Base-by-base conservation (phyloP, 2,113 vertebrate species). In the Riparia riparia region DNA sequence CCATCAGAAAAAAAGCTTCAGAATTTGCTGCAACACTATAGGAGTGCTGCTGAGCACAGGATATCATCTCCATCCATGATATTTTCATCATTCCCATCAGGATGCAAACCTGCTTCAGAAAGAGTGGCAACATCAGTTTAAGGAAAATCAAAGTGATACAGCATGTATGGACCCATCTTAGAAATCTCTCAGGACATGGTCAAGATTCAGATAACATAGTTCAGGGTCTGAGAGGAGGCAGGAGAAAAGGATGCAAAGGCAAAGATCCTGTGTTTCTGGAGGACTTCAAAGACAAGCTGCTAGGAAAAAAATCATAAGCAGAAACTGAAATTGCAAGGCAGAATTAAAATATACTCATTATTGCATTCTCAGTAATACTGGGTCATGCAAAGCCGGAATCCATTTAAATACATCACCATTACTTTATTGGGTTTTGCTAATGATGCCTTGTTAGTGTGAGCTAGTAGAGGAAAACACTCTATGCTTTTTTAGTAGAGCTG, bases 161-260 rank as follows among this genome's bases (percentile, higher is more conserved):
- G 42, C 31, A 50, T 0, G 0, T 21, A 3, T 2, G 20, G 8
- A 2, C 37, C 9, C 11, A 7, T 7, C 39, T 61, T 56, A 14
- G 56, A 51, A 87, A 68, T 42, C 10, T 50, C 60, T 25, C 17
- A 7, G 51, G 29, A 65, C 0, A 1, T 0, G 1, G 44, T 31
- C 49, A 47, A 47, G 17, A 49, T 45, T 57, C 50, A 73, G 49
- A 11, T 41, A 51, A 14, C 8, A 37, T 0, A 31, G 24, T 24
- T 2, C 45, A 8, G 37, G 20, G 15, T 42, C 29, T 57, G 42
- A 14, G 24, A 22, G 15, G 2, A 79, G 57, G 49, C 65, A 91
- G 28, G 14, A 63, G 19, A 82, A 34, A 3, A 64, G 25, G n/a
- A 45, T 24, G 12, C 22, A 69, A 81, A 49, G 4, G 20, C 32